Base-by-base conservation (phyloP, 2,888 invertebrate species). In the Alsophila aescularia region DNA sequence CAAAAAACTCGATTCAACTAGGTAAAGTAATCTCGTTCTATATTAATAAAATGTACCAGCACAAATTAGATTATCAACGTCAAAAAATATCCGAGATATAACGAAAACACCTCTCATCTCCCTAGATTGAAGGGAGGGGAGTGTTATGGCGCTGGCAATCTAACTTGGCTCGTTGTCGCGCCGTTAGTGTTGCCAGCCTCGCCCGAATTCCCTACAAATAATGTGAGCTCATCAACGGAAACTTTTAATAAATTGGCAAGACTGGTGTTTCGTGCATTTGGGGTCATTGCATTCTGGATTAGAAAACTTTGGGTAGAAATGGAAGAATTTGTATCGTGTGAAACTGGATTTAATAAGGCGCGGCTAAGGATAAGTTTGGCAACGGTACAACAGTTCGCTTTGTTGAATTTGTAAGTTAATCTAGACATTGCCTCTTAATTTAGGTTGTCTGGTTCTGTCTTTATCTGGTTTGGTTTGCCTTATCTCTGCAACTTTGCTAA, bases 101-200 rank as follows among this genome's bases (percentile, higher is more conserved):
- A 39, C 56, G 66, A 44, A 53, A 71, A 70, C 64, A 73, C 70
- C 71, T 71, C 69, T 66, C 74, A 63, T 69, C 68, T 69, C 67
- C 64, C 72, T 70, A 74, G 77, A 72, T 72, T 72, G 72, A 76
- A 73, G 71, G 66, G 70, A 67, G 67, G 71, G 59, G 45, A 52
- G 49, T 68, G 70, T 72, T 73, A 79, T 73, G 66, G 74, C 69
- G 72, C 76, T 72, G 69, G 79, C 85, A 87, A 86, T 87, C 87
- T 86, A 87, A 87, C 77, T 87, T 81, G 77, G 81, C 79, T 81
- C 87, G 83, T 87, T 85, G 79, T 75, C 81, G 76, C 55, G 42
- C 56, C 75, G 77, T 82, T 76, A 81, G 79, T 82, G 80, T 73
- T 79, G 78, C 79, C 78, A 76, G 74, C 69, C 52, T 64, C 66